Evolutionary conservation across 2,113 vertebrate species (phyloP), one percentile per base, ranked within the genome.

Genomic region (Poeciliopsis turrubarensis): DNA sequence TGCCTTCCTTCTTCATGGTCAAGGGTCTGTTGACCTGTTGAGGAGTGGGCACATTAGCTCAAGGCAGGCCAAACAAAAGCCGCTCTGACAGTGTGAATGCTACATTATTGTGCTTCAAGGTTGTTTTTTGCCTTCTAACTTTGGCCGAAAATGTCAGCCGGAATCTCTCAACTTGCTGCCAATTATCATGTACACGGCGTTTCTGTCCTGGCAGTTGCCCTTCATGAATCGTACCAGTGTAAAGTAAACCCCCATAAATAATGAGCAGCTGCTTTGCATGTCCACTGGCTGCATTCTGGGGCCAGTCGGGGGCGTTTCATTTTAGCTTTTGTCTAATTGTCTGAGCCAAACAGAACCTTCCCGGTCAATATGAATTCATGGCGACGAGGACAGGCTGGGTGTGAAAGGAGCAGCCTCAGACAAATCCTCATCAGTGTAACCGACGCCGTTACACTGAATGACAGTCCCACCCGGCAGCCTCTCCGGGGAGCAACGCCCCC

Each of bases 1-100:
- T 99, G 73, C 98, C 97, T 89, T 99, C 98, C 90, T 99, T 99
- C 94, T 99, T 99, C 98, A 99, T 99, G 89, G 98, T 99, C 92
- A 99, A 93, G 22, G 98, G 98, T 92, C 98, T 95, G 93, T 99
- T 99, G 91, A 99, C 97, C 98, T 99, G 90, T 80, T 84, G 89
- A 86, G 80, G 79, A 89, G 86, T 89, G 69, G 88, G 90, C 34
- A 89, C 80, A 75, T 92, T 82, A 92, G 86, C 71, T 79, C 69
- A 70, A 60, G 74, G 37, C 77, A 13, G 13, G 31, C 25, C 51
- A 73, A 4, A 90, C 87, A 87, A 79, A 82, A 75, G 81, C 72
- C 22, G 11, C 65, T 72, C 77, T 86, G 60, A 87, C 64, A 61
- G 67, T 31, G 54, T 75, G 70, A 71, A 70, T 41, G n/a, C n/a